Base-by-base conservation (phyloP, 1,140 invertebrate genomes). In the Caenorhabditis latens region DNA sequence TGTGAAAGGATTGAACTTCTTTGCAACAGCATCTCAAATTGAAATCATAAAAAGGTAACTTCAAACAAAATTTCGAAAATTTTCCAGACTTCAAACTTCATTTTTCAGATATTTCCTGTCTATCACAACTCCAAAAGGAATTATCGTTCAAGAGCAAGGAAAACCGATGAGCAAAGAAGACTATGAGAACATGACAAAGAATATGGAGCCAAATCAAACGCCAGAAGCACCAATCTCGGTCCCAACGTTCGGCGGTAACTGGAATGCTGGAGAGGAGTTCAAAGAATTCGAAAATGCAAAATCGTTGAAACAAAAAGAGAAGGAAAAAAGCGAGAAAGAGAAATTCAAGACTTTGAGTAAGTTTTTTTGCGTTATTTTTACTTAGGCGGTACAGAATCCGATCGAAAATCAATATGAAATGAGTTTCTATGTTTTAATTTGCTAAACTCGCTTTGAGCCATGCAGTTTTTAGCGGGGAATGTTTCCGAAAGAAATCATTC, bases 1-100 rank as follows among this genome's bases (percentile, higher is more conserved):
- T 48, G 24, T 58, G 2, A 87, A 65, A 50, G 86, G 82, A 24
- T 24, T 87, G 4, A 87, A 84, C 21, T 48, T 87, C 4, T 83
- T 87, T 82, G 58, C 61, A 6, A 87, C 65, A 5, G 32, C 86
- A 11, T 87, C 86, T 9, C 86, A 87, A 57, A 55, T 87, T 42
- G 86, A 87, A 13, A 71, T 87, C 16, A n/a, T 87, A 4, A 83
- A 84, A 48, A 55, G 63, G 84, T 83, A 42, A n/a, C n/a, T n/a
- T n/a, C n/a, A n/a, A n/a, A 13, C 21, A 14, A 83, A 7, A 6
- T 46, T 11, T n/a, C n/a, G 8, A 8, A 48, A 48, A n/a, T n/a
- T 24, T 19, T 8, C 9, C 40, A 48, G 0, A 32, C 5, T 50
- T 50, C 21, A 4, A 42, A 84, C 1, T 65, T 55, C 5, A 13